phyloP scores from a whole-genome alignment of 1,140 invertebrate genomes.

The Phthorimaea operculella region DNA sequence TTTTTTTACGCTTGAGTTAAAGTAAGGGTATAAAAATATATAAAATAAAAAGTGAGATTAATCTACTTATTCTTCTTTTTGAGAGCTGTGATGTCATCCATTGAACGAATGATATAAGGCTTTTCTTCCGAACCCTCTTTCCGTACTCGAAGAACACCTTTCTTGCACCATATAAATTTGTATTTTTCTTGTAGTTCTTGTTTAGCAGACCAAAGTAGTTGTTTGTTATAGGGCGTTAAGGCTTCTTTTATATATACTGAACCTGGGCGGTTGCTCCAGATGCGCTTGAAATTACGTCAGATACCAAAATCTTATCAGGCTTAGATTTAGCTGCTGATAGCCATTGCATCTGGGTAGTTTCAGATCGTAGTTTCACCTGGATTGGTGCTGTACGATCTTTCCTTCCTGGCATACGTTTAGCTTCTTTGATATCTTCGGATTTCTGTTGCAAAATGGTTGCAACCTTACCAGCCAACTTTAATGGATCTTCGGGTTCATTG shows the following conservation, averaged over 20 bases:
- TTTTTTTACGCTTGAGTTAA: neutral
- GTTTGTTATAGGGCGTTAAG: constrained; percentile 5
- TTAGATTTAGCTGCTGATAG: neutral
- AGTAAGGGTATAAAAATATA: neutral
- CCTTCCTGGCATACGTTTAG: neutral
- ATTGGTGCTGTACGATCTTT: neutral
- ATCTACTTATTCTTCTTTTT: neutral
- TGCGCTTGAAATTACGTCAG: neutral
- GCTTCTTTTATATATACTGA: neutral
- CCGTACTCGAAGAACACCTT: neutral
- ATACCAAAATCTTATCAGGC: neutral
- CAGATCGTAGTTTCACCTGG: neutral
- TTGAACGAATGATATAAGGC: neutral
- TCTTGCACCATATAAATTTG: neutral
- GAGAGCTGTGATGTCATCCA: neutral
- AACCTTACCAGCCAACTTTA: neutral
- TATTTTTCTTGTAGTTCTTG: neutral
- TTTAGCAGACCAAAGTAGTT: neutral
- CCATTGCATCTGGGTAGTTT: neutral
- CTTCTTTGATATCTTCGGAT: neutral
- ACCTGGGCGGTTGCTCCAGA: neutral
- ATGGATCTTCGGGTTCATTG: neutral
- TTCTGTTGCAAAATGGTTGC: neutral
- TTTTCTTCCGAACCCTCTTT: constrained; percentile 1
- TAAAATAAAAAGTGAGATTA: neutral